A percentile compares a stretch with the other conserved stretches of the same genome.
Conservation (phyloP, 2,888 invertebrate genomes). For the Agrotis segetum region DNA sequence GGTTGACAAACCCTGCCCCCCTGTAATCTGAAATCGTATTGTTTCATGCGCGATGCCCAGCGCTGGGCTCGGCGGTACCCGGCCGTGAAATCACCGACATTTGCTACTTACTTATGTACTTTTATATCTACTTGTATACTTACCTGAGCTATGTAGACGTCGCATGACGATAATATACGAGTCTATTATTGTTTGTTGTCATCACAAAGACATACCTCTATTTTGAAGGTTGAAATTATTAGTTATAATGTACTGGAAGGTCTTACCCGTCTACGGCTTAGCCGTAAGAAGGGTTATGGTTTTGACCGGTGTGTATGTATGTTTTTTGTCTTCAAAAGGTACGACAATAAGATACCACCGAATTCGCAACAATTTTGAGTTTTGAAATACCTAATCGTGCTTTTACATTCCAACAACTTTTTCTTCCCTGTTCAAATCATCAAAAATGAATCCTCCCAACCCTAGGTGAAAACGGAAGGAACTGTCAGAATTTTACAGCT, state of each 20-base stretch:
- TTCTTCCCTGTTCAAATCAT: no score
- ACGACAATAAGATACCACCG: not conserved
- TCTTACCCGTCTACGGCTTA: no score
- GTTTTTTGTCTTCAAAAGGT: not conserved
- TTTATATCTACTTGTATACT: not conserved
- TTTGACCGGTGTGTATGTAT: no score
- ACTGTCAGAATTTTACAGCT: no score
- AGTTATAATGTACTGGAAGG: slow-evolving; percentile 4
- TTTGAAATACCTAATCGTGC: no score
- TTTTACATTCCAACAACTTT: not conserved
- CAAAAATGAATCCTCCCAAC: no score
- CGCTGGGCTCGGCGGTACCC: slow-evolving; percentile 61
- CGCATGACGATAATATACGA: slow-evolving; percentile 19
- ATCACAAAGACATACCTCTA: slow-evolving; percentile 22
- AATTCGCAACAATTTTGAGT: not conserved
- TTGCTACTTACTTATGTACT: not conserved
- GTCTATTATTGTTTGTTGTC: slow-evolving; percentile 30
- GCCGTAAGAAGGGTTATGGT: no score
- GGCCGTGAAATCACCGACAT: slow-evolving; percentile 64
- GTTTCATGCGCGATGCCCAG: slow-evolving; percentile 42
- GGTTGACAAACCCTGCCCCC: not conserved
- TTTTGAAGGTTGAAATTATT: slow-evolving; percentile 11
- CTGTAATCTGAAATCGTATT: slow-evolving; percentile 27
- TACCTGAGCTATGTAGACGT: not conserved
- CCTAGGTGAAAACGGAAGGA: no score